Evolutionary conservation across 2,113 vertebrate genomes (phyloP).

Genomic region (Anolis carolinensis): DNA sequence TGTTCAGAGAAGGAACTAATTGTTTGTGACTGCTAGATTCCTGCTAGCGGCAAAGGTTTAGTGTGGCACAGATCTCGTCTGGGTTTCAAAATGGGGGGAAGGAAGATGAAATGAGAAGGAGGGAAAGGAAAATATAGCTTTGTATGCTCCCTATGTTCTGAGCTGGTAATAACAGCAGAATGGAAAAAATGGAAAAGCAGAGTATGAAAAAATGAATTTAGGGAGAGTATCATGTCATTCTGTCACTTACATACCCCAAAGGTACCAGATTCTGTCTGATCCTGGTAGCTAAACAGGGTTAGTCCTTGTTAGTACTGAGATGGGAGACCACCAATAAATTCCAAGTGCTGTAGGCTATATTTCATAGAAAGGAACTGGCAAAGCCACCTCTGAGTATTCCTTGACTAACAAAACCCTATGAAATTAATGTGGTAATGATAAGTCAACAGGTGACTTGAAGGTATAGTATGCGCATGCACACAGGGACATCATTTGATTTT

Average conservation of each 20-base stretch:
- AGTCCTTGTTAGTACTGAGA: too few species aligned
- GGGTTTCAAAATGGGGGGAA: not conserved
- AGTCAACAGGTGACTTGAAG: too few species aligned
- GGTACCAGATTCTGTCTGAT: too few species aligned
- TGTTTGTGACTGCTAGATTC: slow-evolving; percentile 71
- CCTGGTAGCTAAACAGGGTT: too few species aligned
- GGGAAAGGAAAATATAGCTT: not conserved
- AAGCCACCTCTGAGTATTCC: too few species aligned
- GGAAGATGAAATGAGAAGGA: not conserved
- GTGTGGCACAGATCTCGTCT: slow-evolving; percentile 48
- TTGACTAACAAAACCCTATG: too few species aligned
- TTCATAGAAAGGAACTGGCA: too few species aligned
- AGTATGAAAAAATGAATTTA: not conserved
- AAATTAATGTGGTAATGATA: too few species aligned
- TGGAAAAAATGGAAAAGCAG: not conserved
- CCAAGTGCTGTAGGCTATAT: too few species aligned
- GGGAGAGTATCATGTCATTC: not conserved
- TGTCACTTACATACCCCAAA: too few species aligned
- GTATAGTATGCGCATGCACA: too few species aligned
- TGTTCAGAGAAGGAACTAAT: slow-evolving; percentile 66
- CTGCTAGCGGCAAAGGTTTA: slow-evolving; percentile 65
- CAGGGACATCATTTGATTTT: not conserved
- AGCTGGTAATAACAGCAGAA: not conserved
- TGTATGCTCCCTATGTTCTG: not conserved
- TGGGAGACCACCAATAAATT: too few species aligned